Evolutionary conservation across 2,888 invertebrate genomes (phyloP).

Genomic region (Chrysotoxum bicinctum): DNA sequence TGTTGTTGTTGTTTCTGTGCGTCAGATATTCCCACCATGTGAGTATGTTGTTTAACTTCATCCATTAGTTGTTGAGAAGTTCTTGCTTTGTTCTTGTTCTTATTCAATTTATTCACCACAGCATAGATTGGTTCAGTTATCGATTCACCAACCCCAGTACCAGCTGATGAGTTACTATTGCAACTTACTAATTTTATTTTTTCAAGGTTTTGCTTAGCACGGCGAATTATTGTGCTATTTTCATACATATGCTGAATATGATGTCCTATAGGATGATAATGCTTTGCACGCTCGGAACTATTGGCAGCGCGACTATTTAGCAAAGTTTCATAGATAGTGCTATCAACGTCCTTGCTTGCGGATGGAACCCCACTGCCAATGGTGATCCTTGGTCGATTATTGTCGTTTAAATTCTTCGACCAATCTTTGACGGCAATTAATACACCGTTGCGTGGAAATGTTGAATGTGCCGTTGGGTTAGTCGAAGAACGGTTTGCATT

Average conservation of each 20-base stretch:
- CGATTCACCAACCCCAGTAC: constrained; percentile 56
- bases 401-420: constrained; percentile 81
- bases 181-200: constrained; percentile 61
- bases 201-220: constrained; percentile 70
- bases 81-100: constrained; percentile 80
- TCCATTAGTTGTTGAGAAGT: constrained; percentile 74
- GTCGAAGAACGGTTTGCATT: constrained; percentile 72
- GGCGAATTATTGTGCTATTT: constrained; percentile 78
- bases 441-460: constrained; percentile 83
- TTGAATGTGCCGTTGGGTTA: constrained; percentile 74
- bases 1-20: constrained; percentile 44
- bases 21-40: constrained; percentile 49
- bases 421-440: constrained; percentile 86
- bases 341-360: background rate
- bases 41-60: constrained; percentile 52
- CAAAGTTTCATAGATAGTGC: constrained; percentile 73
- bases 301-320: constrained; percentile 68
- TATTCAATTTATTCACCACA: constrained; percentile 81
- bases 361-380: constrained; percentile 28
- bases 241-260: constrained; percentile 78
- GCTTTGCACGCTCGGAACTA: constrained; percentile 42
- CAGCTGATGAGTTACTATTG: constrained; percentile 42
- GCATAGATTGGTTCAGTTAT: constrained; percentile 80
- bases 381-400: constrained; percentile 54
- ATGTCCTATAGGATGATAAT: constrained; percentile 67